Conservation (phyloP, 2,797 vertebrate genomes). For the Pangasius larnaudii region DNA sequence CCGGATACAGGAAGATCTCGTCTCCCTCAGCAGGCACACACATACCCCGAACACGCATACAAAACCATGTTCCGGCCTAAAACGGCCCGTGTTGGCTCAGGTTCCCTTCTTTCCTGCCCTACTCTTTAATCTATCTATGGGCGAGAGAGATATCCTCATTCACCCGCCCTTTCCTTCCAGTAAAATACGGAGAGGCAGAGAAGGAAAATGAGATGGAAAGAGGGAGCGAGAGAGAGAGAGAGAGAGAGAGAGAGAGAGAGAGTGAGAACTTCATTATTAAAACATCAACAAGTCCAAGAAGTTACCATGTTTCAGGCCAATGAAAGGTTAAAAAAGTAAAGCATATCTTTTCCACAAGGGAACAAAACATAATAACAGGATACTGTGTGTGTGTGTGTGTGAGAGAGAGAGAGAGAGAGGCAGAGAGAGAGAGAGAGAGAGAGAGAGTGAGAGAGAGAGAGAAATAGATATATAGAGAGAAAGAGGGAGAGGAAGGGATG, state of each 20-base stretch:
- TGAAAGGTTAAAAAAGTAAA: constrained; percentile 40
- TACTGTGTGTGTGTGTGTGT: constrained; percentile 8
- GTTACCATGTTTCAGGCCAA: constrained; percentile 34
- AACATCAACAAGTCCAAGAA: constrained; percentile 38
- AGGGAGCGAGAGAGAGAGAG: constrained; percentile 28
- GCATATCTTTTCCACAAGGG: constrained; percentile 35
- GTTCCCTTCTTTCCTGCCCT: constrained; percentile 53
- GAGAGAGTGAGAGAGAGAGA: constrained; percentile 8
- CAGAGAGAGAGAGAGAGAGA: background rate
- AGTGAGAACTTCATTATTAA: constrained; percentile 41
- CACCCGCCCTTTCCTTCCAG: constrained; percentile 46
- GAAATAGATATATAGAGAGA: background rate
- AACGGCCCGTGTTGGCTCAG: constrained; percentile 49
- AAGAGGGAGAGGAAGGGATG: background rate
- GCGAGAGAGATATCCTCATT: constrained; percentile 46
- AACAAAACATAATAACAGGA: constrained; percentile 50
- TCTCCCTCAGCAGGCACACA: constrained; percentile 32
- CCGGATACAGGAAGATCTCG: constrained; percentile 47
- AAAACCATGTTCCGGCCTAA: constrained; percentile 51
- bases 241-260: constrained; percentile 32
- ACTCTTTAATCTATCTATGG: constrained; percentile 51
- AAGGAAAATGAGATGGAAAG: constrained; percentile 30
- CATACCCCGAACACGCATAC: constrained; percentile 22
- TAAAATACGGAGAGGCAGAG: constrained; percentile 38
- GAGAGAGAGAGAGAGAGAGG: constrained; percentile 2